Evolutionary conservation across 2,113 vertebrate species (phyloP).

Genomic region (Heliornis fulica): DNA sequence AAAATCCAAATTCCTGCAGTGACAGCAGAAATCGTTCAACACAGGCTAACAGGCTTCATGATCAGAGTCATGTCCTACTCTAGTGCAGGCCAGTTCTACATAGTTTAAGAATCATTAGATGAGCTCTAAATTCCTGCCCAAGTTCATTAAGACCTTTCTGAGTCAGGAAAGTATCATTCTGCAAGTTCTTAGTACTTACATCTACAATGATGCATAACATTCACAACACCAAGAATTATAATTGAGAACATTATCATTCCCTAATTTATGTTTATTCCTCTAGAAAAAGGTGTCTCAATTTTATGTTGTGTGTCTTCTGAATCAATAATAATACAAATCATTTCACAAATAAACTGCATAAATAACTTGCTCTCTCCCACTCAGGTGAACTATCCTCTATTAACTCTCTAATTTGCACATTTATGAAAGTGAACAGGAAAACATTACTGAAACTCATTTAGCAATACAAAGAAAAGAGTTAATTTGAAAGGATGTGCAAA

Average conservation of each 20-base stretch:
- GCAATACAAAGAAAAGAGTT: constrained; percentile 3
- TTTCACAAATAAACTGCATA: constrained; percentile 9
- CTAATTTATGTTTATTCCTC: neutral
- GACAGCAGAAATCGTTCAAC: neutral
- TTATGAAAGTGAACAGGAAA: neutral
- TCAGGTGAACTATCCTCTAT: neutral
- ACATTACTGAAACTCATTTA: neutral
- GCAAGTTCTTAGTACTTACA: neutral
- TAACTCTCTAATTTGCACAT: neutral
- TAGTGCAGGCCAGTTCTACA: neutral
- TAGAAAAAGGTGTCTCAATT: constrained; percentile 1
- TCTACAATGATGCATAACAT: neutral
- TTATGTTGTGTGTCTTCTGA: neutral
- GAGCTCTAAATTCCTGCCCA: neutral
- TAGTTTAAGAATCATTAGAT: neutral
- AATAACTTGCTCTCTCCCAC: neutral
- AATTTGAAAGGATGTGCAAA: neutral
- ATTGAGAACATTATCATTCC: neutral
- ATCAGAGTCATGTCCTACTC: neutral
- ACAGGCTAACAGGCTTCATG: neutral
- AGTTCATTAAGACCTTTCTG: neutral
- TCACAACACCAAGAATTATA: neutral
- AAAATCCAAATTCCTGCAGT: neutral
- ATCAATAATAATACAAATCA: neutral
- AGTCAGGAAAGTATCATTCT: neutral